Conservation (phyloP, 2,797 vertebrate genomes). For the Pogonophryne albipinna region DNA sequence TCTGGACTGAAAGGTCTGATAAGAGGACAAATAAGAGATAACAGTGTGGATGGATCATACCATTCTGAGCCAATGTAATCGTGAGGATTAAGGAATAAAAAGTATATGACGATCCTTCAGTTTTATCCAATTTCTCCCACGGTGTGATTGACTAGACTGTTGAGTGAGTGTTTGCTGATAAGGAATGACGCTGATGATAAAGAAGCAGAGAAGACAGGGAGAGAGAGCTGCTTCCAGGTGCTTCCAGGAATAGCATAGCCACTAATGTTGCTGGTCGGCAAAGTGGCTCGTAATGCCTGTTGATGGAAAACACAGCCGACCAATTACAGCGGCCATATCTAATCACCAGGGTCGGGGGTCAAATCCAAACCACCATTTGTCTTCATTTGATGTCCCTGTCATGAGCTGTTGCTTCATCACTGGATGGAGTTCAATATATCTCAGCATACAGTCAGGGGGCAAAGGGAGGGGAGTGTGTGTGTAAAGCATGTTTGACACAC, state of each 20-base stretch:
- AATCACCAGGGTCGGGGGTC: conserved; percentile 74
- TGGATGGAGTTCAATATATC: conserved; percentile 13
- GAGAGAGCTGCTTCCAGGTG: conserved; percentile 55
- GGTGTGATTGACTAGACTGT: conserved; percentile 10
- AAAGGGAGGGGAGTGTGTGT: background rate
- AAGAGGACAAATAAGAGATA: conserved; percentile 33
- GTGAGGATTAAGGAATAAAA: conserved; percentile 10
- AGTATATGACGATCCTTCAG: background rate
- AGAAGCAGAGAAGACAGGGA: conserved; percentile 27
- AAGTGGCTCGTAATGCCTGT: conserved; percentile 70
- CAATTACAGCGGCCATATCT: conserved; percentile 77
- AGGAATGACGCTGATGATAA: conserved; percentile 17
- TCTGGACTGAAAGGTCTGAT: conserved; percentile 21
- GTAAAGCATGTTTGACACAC: conserved; percentile 4
- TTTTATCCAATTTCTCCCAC: conserved; percentile 21
- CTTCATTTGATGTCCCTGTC: conserved; percentile 65
- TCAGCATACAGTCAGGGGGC: conserved; percentile 19
- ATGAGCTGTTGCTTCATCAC: conserved; percentile 41
- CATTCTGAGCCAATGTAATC: conserved; percentile 7
- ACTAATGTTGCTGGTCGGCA: conserved; percentile 65
- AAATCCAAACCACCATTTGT: conserved; percentile 58
- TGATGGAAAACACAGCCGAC: conserved; percentile 77
- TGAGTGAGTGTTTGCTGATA: conserved; percentile 23
- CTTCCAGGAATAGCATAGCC: conserved; percentile 67
- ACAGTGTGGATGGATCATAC: conserved; percentile 6